Evolutionary conservation across 2,113 vertebrate genomes (phyloP).

Genomic region (Indicator indicator): DNA sequence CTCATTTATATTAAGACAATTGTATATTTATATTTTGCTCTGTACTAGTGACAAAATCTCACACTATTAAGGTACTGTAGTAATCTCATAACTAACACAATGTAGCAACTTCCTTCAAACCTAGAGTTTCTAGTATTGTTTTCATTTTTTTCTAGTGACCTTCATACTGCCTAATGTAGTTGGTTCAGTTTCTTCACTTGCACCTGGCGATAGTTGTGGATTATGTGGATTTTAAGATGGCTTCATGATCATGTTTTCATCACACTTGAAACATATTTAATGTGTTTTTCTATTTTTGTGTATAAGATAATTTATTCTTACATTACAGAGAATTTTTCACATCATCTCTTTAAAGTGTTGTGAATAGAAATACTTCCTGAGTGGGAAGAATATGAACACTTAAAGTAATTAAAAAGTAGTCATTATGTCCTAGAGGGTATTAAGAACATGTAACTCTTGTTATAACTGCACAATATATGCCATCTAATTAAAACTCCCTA

Average conservation of each 20-base stretch:
- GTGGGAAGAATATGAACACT: background rate
- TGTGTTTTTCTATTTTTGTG: background rate
- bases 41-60: background rate
- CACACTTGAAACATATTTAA: background rate
- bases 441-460: background rate
- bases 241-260: background rate
- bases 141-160: background rate
- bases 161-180: background rate
- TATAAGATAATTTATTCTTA: background rate
- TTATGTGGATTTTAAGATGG: background rate
- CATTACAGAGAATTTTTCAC: background rate
- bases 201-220: background rate
- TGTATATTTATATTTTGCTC: background rate
- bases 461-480: background rate
- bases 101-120: background rate
- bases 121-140: background rate
- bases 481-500: background rate
- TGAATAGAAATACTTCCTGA: background rate
- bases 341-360: background rate
- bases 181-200: background rate
- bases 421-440: background rate
- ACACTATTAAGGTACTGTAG: background rate
- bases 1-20: background rate
- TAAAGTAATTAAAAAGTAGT: background rate
- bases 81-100: background rate